Conservation (phyloP, 2,888 invertebrate species). For the Machimus atricapillus region DNA sequence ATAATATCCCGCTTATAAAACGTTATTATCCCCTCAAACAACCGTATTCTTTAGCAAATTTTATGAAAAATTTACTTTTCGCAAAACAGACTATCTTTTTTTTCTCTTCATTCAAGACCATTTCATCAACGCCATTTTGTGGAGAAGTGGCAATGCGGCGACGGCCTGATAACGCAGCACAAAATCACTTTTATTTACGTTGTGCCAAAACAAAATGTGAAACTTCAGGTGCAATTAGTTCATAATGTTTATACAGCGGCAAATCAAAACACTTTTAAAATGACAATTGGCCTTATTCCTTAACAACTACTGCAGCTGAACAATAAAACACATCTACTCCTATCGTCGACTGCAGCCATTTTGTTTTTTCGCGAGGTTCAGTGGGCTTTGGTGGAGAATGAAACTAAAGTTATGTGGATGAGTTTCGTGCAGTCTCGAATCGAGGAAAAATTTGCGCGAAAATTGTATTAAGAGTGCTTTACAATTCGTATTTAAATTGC, state of each 20-base stretch:
- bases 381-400: slow-evolving; percentile 10
- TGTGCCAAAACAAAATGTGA: background rate
- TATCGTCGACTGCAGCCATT: slow-evolving; percentile 42
- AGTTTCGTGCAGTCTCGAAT: background rate
- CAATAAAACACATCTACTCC: slow-evolving; percentile 45
- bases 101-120: background rate
- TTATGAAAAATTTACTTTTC: background rate
- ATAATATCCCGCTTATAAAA: background rate
- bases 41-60: background rate
- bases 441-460: background rate
- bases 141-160: slow-evolving; percentile 32
- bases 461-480: background rate
- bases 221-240: background rate
- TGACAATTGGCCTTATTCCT: slow-evolving; percentile 33
- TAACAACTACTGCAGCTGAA: slow-evolving; percentile 41
- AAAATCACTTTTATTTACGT: slow-evolving; percentile 26
- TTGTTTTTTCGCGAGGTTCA: slow-evolving; percentile 44
- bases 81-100: background rate
- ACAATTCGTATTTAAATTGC: background rate
- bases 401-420: background rate
- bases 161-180: slow-evolving; percentile 27
- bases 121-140: slow-evolving; percentile 40
- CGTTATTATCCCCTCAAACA: background rate
- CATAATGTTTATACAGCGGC: background rate
- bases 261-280: slow-evolving; percentile 29